Evolutionary conservation across 2,888 invertebrate species (phyloP), one percentile per base, ranked within the genome.

Genomic region (Nomada fabriciana): DNA sequence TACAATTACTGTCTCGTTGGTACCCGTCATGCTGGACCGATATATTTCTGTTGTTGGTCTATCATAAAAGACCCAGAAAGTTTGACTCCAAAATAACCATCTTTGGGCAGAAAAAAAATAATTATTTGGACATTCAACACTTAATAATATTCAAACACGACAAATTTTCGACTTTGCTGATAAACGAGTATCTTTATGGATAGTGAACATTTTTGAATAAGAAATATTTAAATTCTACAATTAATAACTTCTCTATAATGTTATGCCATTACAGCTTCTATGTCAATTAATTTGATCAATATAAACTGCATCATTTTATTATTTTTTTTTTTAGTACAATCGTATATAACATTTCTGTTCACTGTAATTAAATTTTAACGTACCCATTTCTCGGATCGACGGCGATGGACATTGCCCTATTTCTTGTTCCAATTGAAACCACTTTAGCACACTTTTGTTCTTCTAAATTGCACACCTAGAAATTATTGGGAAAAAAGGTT

Each of bases 311-410:
- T 36, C 36, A 36, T 36, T 36, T 7, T 7, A 36, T 7, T 36
- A 36, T 5, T 29, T 9, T 36, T 36, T 36, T 36, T 36, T 36
- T 36, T 36, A 36, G 36, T 7, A 36, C 36, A 36, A 7, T 36
- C 36, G 36, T 36, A 7, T 36, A 36, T 15, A 15, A 50, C 11
- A 50, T 20, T n/a, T 43, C 42, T 23, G 29, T 9, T 57, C 55
- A 67, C 3, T 3, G 13, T 25, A 70, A 52, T 5, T 55, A 10
- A 67, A 36, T 36, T 36, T 7, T 7, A 60, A 90, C 42, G 96
- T 85, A 91, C 95, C 94, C 29, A 92, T 91, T 10, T 91, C 89
- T 59, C 90, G 97, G 96, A 91, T 97, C 97, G 0, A 97, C 94
- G 2, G 95, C 94, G 0, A 97, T 89, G 0, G 96, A 94, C 53